Conservation (phyloP, 2,888 invertebrate species). For the Protodeltote pygarga region DNA sequence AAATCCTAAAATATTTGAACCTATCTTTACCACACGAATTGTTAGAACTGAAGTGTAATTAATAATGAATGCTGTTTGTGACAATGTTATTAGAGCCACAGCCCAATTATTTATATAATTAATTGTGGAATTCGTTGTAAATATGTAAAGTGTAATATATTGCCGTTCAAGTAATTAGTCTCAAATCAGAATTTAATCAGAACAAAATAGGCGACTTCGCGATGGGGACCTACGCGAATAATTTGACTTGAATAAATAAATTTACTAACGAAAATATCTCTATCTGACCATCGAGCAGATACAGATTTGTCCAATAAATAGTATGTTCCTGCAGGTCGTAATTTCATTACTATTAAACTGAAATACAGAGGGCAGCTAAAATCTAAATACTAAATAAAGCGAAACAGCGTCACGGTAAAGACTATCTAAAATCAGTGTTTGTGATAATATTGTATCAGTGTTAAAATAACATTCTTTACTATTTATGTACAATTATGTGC, state of each 20-base stretch:
- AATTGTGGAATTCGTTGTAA: slow-evolving; percentile 51
- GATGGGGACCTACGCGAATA: no score
- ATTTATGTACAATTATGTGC: no score
- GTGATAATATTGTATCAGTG: no score
- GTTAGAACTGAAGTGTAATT: slow-evolving; percentile 10
- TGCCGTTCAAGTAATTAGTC: slow-evolving; percentile 8
- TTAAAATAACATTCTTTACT: no score
- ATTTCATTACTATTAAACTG: not conserved
- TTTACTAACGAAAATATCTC: no score
- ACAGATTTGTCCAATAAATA: not conserved
- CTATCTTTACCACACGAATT: slow-evolving; percentile 10
- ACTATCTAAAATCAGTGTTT: no score
- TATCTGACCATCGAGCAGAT: no score
- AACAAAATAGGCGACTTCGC: no score
- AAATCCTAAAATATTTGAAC: slow-evolving; percentile 2
- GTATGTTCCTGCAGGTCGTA: not conserved
- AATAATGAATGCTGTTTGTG: no score
- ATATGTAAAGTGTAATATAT: slow-evolving; percentile 50
- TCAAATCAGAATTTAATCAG: slow-evolving; percentile 3
- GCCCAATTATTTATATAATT: slow-evolving; percentile 28
- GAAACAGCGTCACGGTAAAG: no score
- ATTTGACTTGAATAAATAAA: no score
- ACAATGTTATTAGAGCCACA: slow-evolving; percentile 14
- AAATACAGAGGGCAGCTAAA: no score
- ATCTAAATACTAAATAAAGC: not conserved